phyloP scores from a whole-genome alignment of 2,113 vertebrate species.

The Pyxicephalus adspersus region DNA sequence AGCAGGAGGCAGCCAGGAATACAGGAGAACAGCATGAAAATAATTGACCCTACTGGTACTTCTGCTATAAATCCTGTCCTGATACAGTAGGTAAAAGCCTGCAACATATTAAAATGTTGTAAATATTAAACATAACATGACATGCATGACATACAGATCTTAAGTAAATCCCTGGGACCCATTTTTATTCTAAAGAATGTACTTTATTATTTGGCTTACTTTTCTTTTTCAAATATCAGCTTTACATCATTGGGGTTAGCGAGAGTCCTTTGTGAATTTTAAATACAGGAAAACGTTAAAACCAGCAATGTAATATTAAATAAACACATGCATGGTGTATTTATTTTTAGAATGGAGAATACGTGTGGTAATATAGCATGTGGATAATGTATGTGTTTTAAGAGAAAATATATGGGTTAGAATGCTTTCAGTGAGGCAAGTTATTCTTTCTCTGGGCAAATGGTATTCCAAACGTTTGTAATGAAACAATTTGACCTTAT shows the following conservation, averaged over 20 bases:
- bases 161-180: conserved; percentile 25
- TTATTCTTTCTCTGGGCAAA: conserved; percentile 48
- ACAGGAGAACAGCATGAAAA: conserved; percentile 55
- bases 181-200: conserved; percentile 31
- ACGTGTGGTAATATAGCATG: conserved; percentile 43
- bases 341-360: conserved; percentile 52
- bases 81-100: conserved; percentile 57
- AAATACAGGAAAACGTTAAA: conserved; percentile 51
- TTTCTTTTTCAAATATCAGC: conserved; percentile 51
- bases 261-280: conserved; percentile 52
- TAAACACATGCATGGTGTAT: conserved; percentile 49
- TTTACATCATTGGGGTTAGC: conserved; percentile 55
- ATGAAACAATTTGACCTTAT: conserved; percentile 41
- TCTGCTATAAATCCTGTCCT: conserved; percentile 54
- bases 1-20: conserved; percentile 47
- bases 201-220: conserved; percentile 57
- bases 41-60: conserved; percentile 56
- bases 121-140: conserved; percentile 54
- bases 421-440: conserved; percentile 41
- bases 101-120: conserved; percentile 56
- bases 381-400: conserved; percentile 48
- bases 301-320: conserved; percentile 51
- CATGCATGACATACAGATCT: conserved; percentile 39
- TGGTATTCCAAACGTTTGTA: conserved; percentile 37
- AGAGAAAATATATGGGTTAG: conserved; percentile 39